Base-by-base conservation (phyloP, 1,140 invertebrate genomes). In the Drosophila athabasca region DNA sequence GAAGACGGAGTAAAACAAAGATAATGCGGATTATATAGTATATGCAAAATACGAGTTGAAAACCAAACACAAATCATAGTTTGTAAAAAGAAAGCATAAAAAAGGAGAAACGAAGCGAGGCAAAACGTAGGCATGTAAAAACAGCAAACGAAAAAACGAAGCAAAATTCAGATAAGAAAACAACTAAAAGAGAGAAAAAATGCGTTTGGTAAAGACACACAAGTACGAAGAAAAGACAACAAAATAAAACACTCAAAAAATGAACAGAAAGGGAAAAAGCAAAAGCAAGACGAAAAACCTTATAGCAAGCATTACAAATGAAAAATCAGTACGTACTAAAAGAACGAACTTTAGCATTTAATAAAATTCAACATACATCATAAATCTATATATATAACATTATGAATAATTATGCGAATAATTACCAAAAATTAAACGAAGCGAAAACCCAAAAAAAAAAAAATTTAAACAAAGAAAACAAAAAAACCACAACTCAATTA, bases 11-110 rank as follows among this genome's bases (percentile, higher is more conserved):
- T 39, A 39, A 39, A 39, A 39, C 13, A 39, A 39, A 13, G 35
- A 39, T 39, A 39, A 39, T 39, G 11, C 35, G 35, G 35, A 39
- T 13, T 39, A 39, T 39, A 39, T 39, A 39, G 35, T 39, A 52
- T 52, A 70, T 51, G 51, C 62, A 17, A 73, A 22, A 70, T 69
- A 66, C 64, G 22, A 70, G 52, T 60, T 49, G 22, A 71, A 72
- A 80, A 76, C 68, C 79, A 75, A 81, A 85, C 74, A 84, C 79
- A 82, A 88, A 88, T 88, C 82, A 85, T 85, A 85, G 81, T 78
- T 67, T 76, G 67, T 73, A 73, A 75, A 74, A 60, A 59, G 15
- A 60, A 43, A 19, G 19, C 43, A 31, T 48, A 29, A 22, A 48
- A 26, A 60, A 57, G 31, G 2, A 31, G 8, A 31, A 31, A 15